These are phyloP conservation scores for Drosophila seclusa DNA, from an alignment of 2,888 invertebrate species.

Conservation along the genomic window DNA sequence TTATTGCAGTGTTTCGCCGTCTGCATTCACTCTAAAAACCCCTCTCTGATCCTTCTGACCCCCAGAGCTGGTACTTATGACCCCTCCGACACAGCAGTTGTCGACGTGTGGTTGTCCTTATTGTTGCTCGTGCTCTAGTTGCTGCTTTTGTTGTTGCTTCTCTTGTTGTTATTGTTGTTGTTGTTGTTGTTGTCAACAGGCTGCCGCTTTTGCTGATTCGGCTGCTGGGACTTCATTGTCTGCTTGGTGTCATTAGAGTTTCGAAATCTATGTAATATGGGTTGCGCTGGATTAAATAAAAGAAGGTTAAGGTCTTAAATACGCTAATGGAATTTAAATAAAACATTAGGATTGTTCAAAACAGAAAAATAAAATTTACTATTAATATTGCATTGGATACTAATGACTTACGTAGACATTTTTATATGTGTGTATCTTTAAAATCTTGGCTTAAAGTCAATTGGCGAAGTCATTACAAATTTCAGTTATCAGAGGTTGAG, in stretches of 20 bases:
- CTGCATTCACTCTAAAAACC: slow-evolving; percentile 37
- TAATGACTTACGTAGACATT: background rate
- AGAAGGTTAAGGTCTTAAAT: slow-evolving; percentile 2
- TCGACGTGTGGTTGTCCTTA: slow-evolving; percentile 68
- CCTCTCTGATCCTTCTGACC: slow-evolving; percentile 30
- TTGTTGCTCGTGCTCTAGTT: slow-evolving; percentile 54
- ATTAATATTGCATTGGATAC: background rate
- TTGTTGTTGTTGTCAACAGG: slow-evolving; percentile 65
- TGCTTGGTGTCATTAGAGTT: slow-evolving; percentile 55
- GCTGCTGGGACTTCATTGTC: slow-evolving; percentile 70
- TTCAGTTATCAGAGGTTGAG: background rate
- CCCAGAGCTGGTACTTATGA: slow-evolving; percentile 38
- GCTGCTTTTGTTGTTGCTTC: slow-evolving; percentile 36
- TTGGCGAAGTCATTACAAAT: background rate
- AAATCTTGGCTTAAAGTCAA: background rate
- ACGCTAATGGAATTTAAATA: slow-evolving; percentile 16
- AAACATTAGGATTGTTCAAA: background rate
- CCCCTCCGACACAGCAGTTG: slow-evolving; percentile 45
- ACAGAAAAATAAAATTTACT: background rate
- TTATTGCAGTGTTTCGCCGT: slow-evolving; percentile 73
- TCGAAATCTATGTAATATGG: slow-evolving; percentile 54
- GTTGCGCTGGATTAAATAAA: slow-evolving; percentile 35
- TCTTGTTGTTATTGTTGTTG: slow-evolving; percentile 22
- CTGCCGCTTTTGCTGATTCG: slow-evolving; percentile 64
- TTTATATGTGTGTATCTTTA: background rate